These are phyloP conservation scores for Brienomyrus longianalis DNA, from an alignment of 2,113 vertebrate genomes.

Conservation along the genomic window DNA sequence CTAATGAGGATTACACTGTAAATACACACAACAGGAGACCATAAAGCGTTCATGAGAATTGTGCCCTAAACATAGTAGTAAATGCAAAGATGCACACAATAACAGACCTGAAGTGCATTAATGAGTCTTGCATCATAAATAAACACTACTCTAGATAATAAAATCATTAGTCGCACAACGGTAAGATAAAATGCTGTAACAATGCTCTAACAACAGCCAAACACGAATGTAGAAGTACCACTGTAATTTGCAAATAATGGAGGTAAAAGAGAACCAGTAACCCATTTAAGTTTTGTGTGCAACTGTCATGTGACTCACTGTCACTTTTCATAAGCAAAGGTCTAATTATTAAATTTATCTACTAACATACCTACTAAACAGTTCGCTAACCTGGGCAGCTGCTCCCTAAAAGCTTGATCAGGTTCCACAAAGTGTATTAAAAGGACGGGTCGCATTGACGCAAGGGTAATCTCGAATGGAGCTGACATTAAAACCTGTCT, in stretches of 20 bases:
- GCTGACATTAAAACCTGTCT: not conserved
- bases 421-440: not conserved
- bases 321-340: not conserved
- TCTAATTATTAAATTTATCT: not conserved
- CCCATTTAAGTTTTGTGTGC: not conserved
- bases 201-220: not conserved
- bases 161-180: not conserved
- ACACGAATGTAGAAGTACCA: not conserved
- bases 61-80: not conserved
- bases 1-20: not conserved
- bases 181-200: not conserved
- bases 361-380: not conserved
- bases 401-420: not conserved
- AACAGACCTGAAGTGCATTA: not conserved
- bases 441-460: not conserved
- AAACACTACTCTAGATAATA: not conserved
- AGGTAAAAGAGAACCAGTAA: not conserved
- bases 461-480: not conserved
- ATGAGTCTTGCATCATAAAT: not conserved
- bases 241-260: not conserved
- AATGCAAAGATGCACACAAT: not conserved
- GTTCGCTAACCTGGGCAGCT: not conserved
- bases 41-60: not conserved
- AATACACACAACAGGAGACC: not conserved
- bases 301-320: not conserved